Conservation (phyloP, 2,797 vertebrate species). For the Danionella dracula region DNA sequence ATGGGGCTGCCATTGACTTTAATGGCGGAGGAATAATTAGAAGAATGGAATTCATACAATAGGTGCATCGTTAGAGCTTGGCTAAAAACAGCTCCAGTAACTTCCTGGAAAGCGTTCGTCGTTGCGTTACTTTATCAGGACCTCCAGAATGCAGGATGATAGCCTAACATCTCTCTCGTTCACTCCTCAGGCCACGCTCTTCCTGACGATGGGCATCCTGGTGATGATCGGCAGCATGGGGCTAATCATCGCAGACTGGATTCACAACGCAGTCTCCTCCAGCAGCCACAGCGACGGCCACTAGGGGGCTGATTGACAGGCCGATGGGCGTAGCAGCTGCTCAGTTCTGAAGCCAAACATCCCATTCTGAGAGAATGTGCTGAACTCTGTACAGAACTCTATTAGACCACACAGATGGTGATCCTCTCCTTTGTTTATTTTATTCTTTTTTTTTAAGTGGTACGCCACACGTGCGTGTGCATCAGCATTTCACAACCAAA, state of each 20-base stretch:
- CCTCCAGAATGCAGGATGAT: too few relatives aligned
- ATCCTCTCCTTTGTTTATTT: slow-evolving; percentile 56
- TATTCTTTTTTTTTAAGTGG: slow-evolving; percentile 57
- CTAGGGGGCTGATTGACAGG: slow-evolving; percentile 54
- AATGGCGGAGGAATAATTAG: too few relatives aligned
- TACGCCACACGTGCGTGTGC: slow-evolving; percentile 50
- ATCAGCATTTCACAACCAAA: slow-evolving; percentile 23
- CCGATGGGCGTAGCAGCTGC: slow-evolving; percentile 36
- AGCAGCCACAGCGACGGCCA: slow-evolving; percentile 60
- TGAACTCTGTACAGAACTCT: slow-evolving; percentile 76
- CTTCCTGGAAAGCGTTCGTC: too few relatives aligned
- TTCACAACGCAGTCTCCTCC: slow-evolving; percentile 52
- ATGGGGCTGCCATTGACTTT: too few relatives aligned
- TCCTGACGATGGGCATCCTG: slow-evolving; percentile 78
- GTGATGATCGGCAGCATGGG: slow-evolving; percentile 87
- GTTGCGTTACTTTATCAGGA: too few relatives aligned
- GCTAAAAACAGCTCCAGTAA: too few relatives aligned
- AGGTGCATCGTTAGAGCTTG: too few relatives aligned
- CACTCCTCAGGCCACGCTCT: slow-evolving; percentile 73
- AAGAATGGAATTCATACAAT: too few relatives aligned
- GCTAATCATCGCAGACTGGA: slow-evolving; percentile 88
- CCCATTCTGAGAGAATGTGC: slow-evolving; percentile 98
- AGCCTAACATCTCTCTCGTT: too few relatives aligned
- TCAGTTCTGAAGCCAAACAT: slow-evolving; percentile 75
- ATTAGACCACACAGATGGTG: slow-evolving; percentile 86